Evolutionary conservation across 1,140 invertebrate species (phyloP), one percentile per base, ranked within the genome.

Genomic region (Mylabris phalerata): DNA sequence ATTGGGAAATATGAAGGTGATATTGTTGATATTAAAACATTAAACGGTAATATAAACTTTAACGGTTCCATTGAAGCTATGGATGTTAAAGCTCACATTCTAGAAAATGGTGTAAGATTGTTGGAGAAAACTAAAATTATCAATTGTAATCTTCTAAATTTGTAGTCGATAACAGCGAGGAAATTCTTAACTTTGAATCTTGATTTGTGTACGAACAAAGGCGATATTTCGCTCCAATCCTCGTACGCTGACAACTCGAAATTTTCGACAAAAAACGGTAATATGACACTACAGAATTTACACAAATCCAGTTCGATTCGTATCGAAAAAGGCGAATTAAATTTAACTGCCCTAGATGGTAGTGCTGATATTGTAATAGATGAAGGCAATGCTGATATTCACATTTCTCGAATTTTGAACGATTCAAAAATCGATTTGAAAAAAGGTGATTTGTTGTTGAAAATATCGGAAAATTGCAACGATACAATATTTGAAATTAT

Each of bases 341-440:
- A 58, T 25, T 39, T 68, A 70, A 66, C 55, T 50, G 60, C 64
- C 40, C 63, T 68, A 42, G 68, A 70, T 62, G 68, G 68, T 7
- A 26, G 59, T 44, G 32, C 65, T 13, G 45, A 50, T 3, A 45
- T 60, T 39, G 9, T 59, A 0, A 43, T 68, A 25, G 57, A 59
- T 13, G 56, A 62, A 43, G 64, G 61, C 3, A 48, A 52, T 44
- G 68, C 64, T 7, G 60, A 70, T 52, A 60, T 70, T 46, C 61
- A 67, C 24, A 39, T 70, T 27, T 60, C 66, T 0, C 58, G 63
- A 50, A 54, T 70, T 3, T 55, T 47, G 19, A 54, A 45, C 40
- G 43, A 62, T 32, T 68, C 66, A 4, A 50, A 61, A 43, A 66
- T 70, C 11, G 44, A 27, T 9, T 9, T 63, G 9, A 19, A 51